Evolutionary conservation across 2,888 invertebrate species (phyloP).

Genomic region (Andrena flavipes): DNA sequence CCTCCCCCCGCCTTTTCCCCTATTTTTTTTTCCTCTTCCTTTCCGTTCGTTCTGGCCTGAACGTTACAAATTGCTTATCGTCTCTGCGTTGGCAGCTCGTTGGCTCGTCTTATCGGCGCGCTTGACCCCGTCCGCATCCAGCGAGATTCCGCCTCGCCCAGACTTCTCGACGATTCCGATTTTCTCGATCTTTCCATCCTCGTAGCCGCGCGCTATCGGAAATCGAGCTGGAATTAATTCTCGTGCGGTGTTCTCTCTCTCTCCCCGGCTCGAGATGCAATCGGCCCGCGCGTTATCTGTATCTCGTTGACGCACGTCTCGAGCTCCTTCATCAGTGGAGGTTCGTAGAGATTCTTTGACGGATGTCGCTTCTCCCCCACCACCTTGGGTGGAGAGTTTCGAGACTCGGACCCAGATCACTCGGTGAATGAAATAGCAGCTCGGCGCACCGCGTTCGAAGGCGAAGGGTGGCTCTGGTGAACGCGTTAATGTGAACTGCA

Average conservation of each 20-base stretch:
- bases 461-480: not conserved
- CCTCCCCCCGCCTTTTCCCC: not conserved
- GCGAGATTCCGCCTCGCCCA: constrained; percentile 67
- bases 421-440: no score
- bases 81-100: constrained; percentile 75
- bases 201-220: constrained; percentile 21
- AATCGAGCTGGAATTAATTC: constrained; percentile 48
- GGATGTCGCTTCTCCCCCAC: no score
- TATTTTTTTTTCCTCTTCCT: constrained; percentile 25
- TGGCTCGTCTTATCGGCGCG: constrained; percentile 76
- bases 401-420: no score
- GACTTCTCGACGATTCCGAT: constrained; percentile 44
- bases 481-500: not conserved
- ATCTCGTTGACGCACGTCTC: not conserved
- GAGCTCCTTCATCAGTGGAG: no score
- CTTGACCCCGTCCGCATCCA: constrained; percentile 71
- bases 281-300: not conserved
- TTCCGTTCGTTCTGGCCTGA: constrained; percentile 63
- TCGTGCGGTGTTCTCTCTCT: not conserved
- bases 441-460: not conserved
- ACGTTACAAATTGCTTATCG: constrained; percentile 84
- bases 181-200: constrained; percentile 10
- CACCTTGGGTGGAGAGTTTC: no score
- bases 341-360: no score
- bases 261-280: not conserved